Evolutionary conservation across 2,888 invertebrate genomes (phyloP), one percentile per base, ranked within the genome.

Genomic region (Cryptosula pallasiana): DNA sequence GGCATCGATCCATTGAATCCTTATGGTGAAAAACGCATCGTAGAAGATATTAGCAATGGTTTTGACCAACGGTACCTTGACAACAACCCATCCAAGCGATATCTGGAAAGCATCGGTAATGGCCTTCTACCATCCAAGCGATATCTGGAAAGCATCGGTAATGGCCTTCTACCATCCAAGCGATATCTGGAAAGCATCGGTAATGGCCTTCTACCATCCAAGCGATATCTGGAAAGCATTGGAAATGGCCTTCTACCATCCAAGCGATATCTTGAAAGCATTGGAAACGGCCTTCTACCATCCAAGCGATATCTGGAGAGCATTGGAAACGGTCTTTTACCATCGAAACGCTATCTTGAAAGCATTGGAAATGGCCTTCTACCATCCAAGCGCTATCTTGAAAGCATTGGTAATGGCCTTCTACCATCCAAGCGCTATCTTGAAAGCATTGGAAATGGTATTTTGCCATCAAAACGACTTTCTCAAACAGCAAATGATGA

Each of bases 81-180:
- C 63, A 2, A 3, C 32, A 3, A 29, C 25, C 63, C 9, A 29
- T 20, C 20, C 63, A 55, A 55, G n/a, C 16, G 55, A 55, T 55
- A 55, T 55, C 25, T 55, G 55, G 55, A 55, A n/a, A 55, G 55
- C n/a, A 55, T 55, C 25, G 55, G 55, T 23, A 55, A 25, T 55
- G 55, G 9, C 5, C 5, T 23, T n/a, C 25, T 55, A 23, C 13
- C 25, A 23, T 20, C 3, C 9, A 55, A 55, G 23, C 9, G 55
- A 55, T 55, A 55, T 55, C 55, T 55, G 23, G 55, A 55, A n/a
- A 55, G 55, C n/a, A 55, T 55, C 25, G 55, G 55, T 55, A 55
- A 25, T n/a, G 55, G 9, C 9, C 5, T 23, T n/a, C 25, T 55
- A 25, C 13, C 25, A 23, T 20, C 3, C 9, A 55, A 55, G 23